A percentile compares a stretch with the other conserved stretches of the same genome.
Conservation (phyloP, 2,888 invertebrate genomes). For the Hirtodrosophila confusa region DNA sequence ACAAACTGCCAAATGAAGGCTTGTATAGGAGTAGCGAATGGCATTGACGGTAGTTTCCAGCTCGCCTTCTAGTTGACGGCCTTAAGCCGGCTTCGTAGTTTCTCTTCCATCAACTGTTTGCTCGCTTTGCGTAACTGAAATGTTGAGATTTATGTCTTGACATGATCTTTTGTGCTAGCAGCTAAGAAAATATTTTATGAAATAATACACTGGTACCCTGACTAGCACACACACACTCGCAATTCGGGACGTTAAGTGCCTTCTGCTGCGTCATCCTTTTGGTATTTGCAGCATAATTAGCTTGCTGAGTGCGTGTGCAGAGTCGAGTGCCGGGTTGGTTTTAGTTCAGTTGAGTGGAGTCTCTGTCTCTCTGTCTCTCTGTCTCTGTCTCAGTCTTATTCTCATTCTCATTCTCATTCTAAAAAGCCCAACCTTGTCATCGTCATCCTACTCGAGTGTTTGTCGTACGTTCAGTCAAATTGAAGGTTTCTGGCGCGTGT, state of each 20-base stretch:
- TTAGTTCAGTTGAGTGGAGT: constrained; percentile 21
- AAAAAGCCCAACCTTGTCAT: constrained; percentile 25
- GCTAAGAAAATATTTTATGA: constrained; percentile 79
- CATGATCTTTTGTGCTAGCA: constrained; percentile 76
- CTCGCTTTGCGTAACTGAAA: constrained; percentile 66
- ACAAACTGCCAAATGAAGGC: constrained; percentile 43
- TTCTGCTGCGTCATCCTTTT: constrained; percentile 72
- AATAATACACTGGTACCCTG: constrained; percentile 58
- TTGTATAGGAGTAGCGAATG: constrained; percentile 22
- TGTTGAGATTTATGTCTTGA: constrained; percentile 78
- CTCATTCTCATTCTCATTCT: constrained; percentile 3
- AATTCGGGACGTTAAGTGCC: constrained; percentile 71
- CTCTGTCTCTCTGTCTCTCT: constrained; percentile 6
- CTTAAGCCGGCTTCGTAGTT: constrained; percentile 51
- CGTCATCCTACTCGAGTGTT: constrained; percentile 26
- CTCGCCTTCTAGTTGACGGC: constrained; percentile 12
- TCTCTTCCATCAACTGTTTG: constrained; percentile 55
- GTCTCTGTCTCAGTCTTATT: constrained; percentile 1
- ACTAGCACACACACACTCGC: constrained; percentile 8
- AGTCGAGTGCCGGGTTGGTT: constrained; percentile 27
- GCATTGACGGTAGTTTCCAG: constrained; percentile 45
- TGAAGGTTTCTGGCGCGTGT: constrained; percentile 28
- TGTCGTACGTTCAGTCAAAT: constrained; percentile 40
- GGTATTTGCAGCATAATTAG: constrained; percentile 78
- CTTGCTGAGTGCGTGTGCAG: constrained; percentile 68